Percentiles rank a stretch among this genome's conserved stretches.
These are phyloP conservation scores for Hypselothyrea guttata DNA, from an alignment of 2,888 invertebrate species.

Conservation along the genomic window DNA sequence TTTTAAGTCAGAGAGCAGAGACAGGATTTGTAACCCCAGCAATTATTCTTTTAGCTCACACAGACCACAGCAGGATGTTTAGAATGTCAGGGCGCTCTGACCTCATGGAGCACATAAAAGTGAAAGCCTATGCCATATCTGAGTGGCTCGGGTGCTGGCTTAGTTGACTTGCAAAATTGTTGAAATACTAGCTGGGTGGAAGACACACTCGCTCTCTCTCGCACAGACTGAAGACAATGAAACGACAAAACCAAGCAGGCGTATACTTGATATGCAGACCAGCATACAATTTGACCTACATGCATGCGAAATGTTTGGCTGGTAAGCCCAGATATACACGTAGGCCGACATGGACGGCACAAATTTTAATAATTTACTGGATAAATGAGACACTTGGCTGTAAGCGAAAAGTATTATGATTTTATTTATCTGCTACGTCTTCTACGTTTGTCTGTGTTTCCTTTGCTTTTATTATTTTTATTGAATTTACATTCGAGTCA, in stretches of 20 bases:
- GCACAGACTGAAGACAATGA: constrained; percentile 38
- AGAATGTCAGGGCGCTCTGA: constrained; percentile 15
- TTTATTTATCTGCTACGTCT: not conserved
- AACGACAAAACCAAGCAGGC: constrained; percentile 50
- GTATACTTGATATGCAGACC: constrained; percentile 68
- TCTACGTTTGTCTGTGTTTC: not conserved
- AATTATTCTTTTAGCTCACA: constrained; percentile 56
- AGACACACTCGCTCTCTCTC: constrained; percentile 1
- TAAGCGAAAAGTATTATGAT: constrained; percentile 23
- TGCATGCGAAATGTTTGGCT: constrained; percentile 44
- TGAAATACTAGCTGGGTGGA: constrained; percentile 46
- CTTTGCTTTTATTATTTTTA: constrained; percentile 18
- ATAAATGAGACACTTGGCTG: constrained; percentile 32
- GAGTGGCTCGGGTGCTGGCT: constrained; percentile 26
- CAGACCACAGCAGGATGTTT: constrained; percentile 23
- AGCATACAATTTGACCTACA: constrained; percentile 65
- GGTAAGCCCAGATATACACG: not conserved
- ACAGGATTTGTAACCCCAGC: constrained; percentile 35
- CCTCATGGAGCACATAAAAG: constrained; percentile 43
- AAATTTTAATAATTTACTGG: constrained; percentile 66
- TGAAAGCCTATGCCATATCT: constrained; percentile 43
- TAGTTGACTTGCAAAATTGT: constrained; percentile 74
- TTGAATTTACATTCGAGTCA: constrained; percentile 58
- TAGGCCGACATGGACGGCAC: constrained; percentile 22
- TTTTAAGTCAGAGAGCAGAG: constrained; percentile 6